Base-by-base conservation (phyloP, 2,888 invertebrate species). In the Heteropelma amictum region DNA sequence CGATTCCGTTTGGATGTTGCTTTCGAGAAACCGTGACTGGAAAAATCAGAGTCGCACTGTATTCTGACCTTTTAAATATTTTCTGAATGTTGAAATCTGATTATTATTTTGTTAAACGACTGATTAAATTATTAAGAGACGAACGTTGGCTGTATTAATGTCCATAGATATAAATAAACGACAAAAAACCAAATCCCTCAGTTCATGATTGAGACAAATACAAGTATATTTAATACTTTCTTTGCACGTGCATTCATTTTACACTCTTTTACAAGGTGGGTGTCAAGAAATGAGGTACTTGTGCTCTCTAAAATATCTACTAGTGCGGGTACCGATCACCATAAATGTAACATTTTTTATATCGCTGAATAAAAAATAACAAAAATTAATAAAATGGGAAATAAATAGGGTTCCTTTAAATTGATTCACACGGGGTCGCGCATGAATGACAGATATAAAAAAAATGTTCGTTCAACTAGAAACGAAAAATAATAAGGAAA, bases 271-370 rank as follows among this genome's bases (percentile, higher is more conserved):
- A 38, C 21, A 19, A 8, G 35, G 17, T 2, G 54, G 35, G 30
- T 10, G 21, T 33, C 12, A 19, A 28, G 7, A 45, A 49, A 53
- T 38, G 47, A 58, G 73, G 17, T 68, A 58, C 47, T 49, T n/a
- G 74, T 74, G 74, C 74, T 74, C 38, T 74, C 64, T 64, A 65
- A 54, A 14, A 58, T 40, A 12, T 54, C 69, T 70, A 70, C 64
- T 28, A 47, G 70, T 60, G 73, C 64, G 58, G 17, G 28, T 47
- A 65, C 58, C 33, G 40, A 64, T 54, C 26, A 33, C 45, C 19
- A 26, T 33, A 33, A 14, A 17, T 17, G 6, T n/a, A n/a, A n/a
- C 21, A 35, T 1, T 47, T 19, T 49, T 47, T 17, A 4, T n/a
- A 14, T 26, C 30, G n/a, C 4, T 7, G n/a, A 53, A 42, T 17